Base-by-base conservation (phyloP, 2,888 invertebrate species). In the Callosobruchus maculatus region DNA sequence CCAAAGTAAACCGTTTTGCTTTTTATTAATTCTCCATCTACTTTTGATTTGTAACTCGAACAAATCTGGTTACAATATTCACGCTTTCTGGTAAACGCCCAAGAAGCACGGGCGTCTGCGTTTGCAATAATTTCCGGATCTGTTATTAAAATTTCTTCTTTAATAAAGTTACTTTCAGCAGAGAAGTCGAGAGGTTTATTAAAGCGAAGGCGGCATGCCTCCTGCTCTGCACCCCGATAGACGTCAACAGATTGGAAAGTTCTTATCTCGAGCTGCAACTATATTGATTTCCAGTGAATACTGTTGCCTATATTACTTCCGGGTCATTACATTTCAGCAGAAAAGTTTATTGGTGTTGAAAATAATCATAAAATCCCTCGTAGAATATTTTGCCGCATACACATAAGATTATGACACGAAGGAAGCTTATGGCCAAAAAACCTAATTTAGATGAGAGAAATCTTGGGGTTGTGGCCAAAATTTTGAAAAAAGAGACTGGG, bases 121-220 rank as follows among this genome's bases (percentile, higher is more conserved):
- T n/a, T n/a, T 72, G 72, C 68, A 22, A 22, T 20, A n/a, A 68
- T 22, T 67, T 22, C 22, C 26, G 13, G 30, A 66, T 66, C 49
- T 49, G 21, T 66, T 71, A 31, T 70, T 70, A 22, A 70, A 70
- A 70, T 70, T n/a, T 22, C 70, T 20, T n/a, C 22, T 70, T 70
- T 30, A 70, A 22, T 70, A 70, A 70, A 70, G 22, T 68, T 22
- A 22, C 68, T 68, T 22, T 21, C 18, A 21, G 68, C 13, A 21
- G 22, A 68, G 22, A 21, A 21, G 20, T 22, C 68, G 68, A 22
- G 22, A 68, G 22, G 68, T 68, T 68, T 68, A 68, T 68, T 68
- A 7, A 7, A 26, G 7, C 26, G 26, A 26, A 7, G 26, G 26
- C 26, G 3, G 26, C 26, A 3, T 13, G 49, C 49, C 1, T 18